Evolutionary conservation across 2,113 vertebrate genomes (phyloP), one percentile per base, ranked within the genome.

Genomic region (Psilopogon haemacephalus): DNA sequence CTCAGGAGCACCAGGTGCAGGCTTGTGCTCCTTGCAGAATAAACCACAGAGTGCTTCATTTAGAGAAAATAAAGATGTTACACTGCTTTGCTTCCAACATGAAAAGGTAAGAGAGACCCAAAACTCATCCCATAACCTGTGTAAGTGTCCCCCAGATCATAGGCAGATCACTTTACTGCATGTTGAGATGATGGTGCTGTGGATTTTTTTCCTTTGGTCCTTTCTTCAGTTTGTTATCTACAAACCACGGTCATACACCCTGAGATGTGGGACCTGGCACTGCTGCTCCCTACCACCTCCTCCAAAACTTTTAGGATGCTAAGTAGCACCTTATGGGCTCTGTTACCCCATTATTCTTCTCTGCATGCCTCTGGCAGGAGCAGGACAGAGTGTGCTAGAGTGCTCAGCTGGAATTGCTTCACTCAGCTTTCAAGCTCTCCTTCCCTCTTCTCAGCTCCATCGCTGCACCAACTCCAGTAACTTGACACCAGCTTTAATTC

Each of bases 341-440:
- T 28, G 8, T 52, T 59, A 56, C 7, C 35, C 18, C 4, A 1
- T 26, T 37, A 32, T 20, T 40, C 37, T 40, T 69, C 79, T 72
- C 46, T 82, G 37, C 19, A 42, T 15, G 38, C 15, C 42, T 33
- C 48, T 33, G 58, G 17, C 5, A 35, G 33, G 35, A 27, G 15
- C 0, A 2, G 23, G 40, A 37, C 7, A 10, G 37, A 14, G 1
- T 21, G 55, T 1, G 1, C 27, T 50, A n/a, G 33, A 55, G 26
- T 11, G 35, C n/a, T 13, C 55, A 35, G 40, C 24, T 65, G 71
- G 48, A 68, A 56, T 40, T 5, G 3, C 50, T 63, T 69, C 48
- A 32, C n/a, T 27, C 21, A 26, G 7, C 16, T 56, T 27, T 60
- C 15, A 37, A 18, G 59, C 18, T 68, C 21, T 1, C 1, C 14